Conservation (phyloP, 1,140 invertebrate genomes). For the Sitophilus oryzae region DNA sequence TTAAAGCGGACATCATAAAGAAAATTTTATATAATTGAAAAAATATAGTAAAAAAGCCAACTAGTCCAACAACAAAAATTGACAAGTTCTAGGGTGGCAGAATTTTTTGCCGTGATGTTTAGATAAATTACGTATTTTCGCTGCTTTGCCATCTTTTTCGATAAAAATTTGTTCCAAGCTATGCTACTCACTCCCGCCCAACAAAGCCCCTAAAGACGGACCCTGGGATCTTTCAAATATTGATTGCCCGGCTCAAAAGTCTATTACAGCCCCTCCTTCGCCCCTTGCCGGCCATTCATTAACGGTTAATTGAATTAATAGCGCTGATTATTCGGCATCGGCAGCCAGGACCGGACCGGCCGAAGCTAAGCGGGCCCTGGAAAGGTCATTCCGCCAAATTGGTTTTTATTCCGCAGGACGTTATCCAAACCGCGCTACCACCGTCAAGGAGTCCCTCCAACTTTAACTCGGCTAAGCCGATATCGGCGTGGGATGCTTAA, state of each 20-base stretch:
- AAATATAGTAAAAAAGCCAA: too few species aligned
- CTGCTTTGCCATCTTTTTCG: too few species aligned
- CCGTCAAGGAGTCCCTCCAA: slow-evolving; percentile 31
- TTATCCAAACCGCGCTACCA: slow-evolving; percentile 32
- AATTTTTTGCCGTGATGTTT: too few species aligned
- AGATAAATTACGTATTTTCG: too few species aligned
- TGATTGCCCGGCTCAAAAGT: slow-evolving; percentile 46
- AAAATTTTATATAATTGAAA: too few species aligned
- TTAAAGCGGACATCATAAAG: too few species aligned
- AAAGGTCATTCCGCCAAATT: slow-evolving; percentile 40
- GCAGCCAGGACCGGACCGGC: slow-evolving; percentile 33
- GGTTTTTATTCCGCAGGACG: slow-evolving; percentile 37
- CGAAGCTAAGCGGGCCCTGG: slow-evolving; percentile 38
- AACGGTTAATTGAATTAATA: slow-evolving; percentile 50
- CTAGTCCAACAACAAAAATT: too few species aligned
- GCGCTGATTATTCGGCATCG: slow-evolving; percentile 46
- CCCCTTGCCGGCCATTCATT: slow-evolving; percentile 46
- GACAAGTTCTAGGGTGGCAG: too few species aligned
- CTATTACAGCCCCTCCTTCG: slow-evolving; percentile 45
- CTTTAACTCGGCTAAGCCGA: slow-evolving; percentile 22
- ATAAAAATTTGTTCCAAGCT: too few species aligned
- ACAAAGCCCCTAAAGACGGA: too few species aligned
- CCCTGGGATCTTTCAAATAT: slow-evolving; percentile 40
- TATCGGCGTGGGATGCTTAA: slow-evolving; percentile 24
- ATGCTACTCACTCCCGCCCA: too few species aligned